Evolutionary conservation across 2,888 invertebrate species (phyloP), one percentile per base, ranked within the genome.

Genomic region (Trypoxylon attenuatum): DNA sequence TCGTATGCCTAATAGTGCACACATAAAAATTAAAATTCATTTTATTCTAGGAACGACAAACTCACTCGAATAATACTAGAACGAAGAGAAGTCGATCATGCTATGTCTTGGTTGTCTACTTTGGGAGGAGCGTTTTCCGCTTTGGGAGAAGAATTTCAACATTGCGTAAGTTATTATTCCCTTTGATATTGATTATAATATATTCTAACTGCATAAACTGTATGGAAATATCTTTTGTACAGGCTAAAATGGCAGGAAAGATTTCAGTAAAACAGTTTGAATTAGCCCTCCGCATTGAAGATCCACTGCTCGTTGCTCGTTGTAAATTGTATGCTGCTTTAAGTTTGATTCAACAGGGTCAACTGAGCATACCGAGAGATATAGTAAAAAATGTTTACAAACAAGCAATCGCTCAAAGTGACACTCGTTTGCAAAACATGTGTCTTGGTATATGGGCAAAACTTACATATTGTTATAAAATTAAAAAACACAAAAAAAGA

Each of bases 71-170:
- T 91, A 78, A 84, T 89, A 2, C 83, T 92, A 89, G 93, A 92
- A 71, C 90, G 90, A 76, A 89, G 92, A 68, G 95, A 96, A 87
- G 88, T 95, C 76, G 96, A 96, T 76, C 91, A 94, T 87, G 91
- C 95, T 22, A 92, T 98, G 90, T 96, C 97, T 15, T 97, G 97
- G 96, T 88, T 99, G 19, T 98, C 98, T 16, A 98, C 99, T 0
- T 89, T 99, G 13, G 99, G 98, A 1, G 98, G 98, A 45, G 98
- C 97, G 1, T 98, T 95, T 87, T 98, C 98, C 1, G 95, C 98
- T 0, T 89, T 99, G 53, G 99, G 98, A 1, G 98, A 98, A 84
- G 92, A 94, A 81, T 94, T 93, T 87, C 88, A 89, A 52, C 88
- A 91, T 80, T 96, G 93, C 89, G 95, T 94, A 89, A 89, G 92